Evolutionary conservation across 2,797 vertebrate genomes (phyloP), one percentile per base, ranked within the genome.

Genomic region (Chiroxiphia lanceolata): DNA sequence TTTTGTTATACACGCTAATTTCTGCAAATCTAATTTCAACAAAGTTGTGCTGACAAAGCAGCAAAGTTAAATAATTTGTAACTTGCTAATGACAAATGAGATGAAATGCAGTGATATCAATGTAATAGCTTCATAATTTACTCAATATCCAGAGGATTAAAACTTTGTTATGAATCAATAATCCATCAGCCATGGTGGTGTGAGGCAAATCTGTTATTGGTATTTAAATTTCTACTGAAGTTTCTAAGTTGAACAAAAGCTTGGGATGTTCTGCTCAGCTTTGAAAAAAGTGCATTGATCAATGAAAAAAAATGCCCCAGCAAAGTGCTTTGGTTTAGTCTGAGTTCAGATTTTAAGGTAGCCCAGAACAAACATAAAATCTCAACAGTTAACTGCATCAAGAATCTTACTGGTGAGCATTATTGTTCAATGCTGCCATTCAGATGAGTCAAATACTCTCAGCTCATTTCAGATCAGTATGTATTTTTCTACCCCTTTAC

Each of bases 161-260:
- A 87, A 72, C n/a, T 74, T 74, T 26, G 44, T 86, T 92, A 93
- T 68, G 63, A 94, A 95, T 95, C 93, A 95, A 95, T 95, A 97
- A 89, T 50, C 72, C 77, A 95, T 92, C 93, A 94, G 48, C 68
- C 47, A 40, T 9, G 7, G 15, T 56, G 70, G 36, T 64, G n/a
- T 72, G 57, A 95, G 91, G 69, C 34, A 68, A 54, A 88, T 90
- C 57, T 79, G 26, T 36, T 93, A 90, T 21, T 64, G 50, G 77
- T 83, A 94, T 78, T 91, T 83, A 87, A 71, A 81, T 81, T 74
- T 83, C 50, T 84, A 64, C 33, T 86, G 57, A 56, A 83, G 59
- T 75, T 93, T 60, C 42, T 75, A 19, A 82, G 61, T 18, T 3
- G 23, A 84, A 60, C 15, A 61, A 84, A 91, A 91, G 14, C 36